Evolutionary conservation across 2,797 vertebrate species (phyloP).

Genomic region (Acrocephalus scirpaceus): DNA sequence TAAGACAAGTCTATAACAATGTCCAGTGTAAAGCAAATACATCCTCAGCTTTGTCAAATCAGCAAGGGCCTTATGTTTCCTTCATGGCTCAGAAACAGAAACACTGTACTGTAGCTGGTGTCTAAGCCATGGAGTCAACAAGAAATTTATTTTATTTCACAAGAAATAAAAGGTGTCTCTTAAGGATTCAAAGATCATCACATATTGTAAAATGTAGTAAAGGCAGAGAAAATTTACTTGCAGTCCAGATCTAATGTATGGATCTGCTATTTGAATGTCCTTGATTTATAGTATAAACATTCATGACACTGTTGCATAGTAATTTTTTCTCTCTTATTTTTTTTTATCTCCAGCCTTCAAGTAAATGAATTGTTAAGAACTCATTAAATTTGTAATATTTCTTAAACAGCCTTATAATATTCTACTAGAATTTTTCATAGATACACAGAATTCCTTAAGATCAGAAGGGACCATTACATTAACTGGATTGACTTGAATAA

Average conservation of each 20-base stretch:
- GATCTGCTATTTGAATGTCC: background rate
- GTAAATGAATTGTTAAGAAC: background rate
- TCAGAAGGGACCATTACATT: background rate
- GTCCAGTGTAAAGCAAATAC: background rate
- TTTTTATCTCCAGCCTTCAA: background rate
- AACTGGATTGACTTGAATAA: background rate
- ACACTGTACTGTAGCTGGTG: accelerated
- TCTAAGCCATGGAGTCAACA: background rate
- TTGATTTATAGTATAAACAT: background rate
- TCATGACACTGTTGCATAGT: background rate
- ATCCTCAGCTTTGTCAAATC: background rate
- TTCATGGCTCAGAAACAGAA: background rate
- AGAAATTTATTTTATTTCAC: no score
- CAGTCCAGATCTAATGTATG: background rate
- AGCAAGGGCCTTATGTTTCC: background rate
- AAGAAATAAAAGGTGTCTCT: background rate
- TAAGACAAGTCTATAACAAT: background rate
- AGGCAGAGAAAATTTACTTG: background rate
- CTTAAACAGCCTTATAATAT: background rate
- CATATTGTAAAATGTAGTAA: background rate
- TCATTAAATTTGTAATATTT: background rate
- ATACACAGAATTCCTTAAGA: background rate
- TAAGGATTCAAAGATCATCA: background rate
- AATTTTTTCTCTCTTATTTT: background rate
- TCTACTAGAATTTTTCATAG: background rate